Evolutionary conservation across 2,113 vertebrate species (phyloP), one percentile per base, ranked within the genome.

Genomic region (Urocitellus parryii): DNA sequence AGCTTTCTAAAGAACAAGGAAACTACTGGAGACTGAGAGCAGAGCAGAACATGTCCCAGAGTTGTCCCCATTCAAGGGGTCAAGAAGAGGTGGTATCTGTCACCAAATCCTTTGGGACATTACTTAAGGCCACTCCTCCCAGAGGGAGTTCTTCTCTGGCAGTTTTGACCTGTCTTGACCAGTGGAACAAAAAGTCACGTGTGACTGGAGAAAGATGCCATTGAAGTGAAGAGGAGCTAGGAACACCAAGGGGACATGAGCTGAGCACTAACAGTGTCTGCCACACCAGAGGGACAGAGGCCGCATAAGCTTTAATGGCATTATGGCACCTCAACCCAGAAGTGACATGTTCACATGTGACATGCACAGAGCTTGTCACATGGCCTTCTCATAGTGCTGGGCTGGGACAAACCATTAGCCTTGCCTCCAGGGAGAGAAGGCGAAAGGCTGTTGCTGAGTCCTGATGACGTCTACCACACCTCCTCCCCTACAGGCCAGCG

Each of bases 201-300:
- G 70, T 73, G 10, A 51, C 12, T 4, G 10, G 37, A 67, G 39
- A 74, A n/a, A 72, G 45, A 81, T 45, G 45, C 29, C 20, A 7
- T 1, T 18, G 83, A 1, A n/a, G 0, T 1, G 37, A 90, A 70
- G 0, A 0, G 39, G 29, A 42, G 16, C 0, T 0, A 48, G 10
- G 12, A 65, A 61, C 8, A 13, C 13, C 77, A 13, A 14, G 12
- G 4, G 4, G 20, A 11, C 27, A 11, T 22, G 48, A 42, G 32
- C 32, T 0, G 1, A 79, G 45, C 3, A 0, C 73, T 58, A 6
- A 37, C 32, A 25, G 34, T 12, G 12, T 17, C 67, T 11, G 51
- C 58, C 58, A 53, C 3, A 2, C 70, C n/a, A 10, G 63, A 9
- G 25, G 32, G 14, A 70, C 39, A 61, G 20, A 14, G 65, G 8